A percentile compares a stretch with the other conserved stretches of the same genome.
Evolutionary conservation across 2,888 invertebrate species (phyloP).

Genomic region (Ornithoptera priamus): DNA sequence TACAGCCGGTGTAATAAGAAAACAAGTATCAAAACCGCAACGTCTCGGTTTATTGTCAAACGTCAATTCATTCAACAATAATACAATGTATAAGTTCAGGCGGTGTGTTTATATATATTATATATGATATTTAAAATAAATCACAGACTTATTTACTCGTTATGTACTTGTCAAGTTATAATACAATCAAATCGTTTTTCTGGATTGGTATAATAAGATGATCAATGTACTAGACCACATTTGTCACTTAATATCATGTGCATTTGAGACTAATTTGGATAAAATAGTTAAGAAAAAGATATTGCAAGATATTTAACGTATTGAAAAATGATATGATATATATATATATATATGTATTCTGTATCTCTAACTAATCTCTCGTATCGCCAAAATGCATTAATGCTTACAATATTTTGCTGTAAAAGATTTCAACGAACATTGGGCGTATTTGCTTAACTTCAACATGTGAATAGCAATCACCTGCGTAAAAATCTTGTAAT

Average conservation of each 20-base stretch:
- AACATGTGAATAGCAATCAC: background rate
- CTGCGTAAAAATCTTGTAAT: background rate
- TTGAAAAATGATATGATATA: background rate
- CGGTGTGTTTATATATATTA: no score
- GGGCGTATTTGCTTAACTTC: background rate
- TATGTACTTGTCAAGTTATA: no score
- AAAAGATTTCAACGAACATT: slow-evolving; percentile 5
- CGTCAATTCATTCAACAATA: background rate
- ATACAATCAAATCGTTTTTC: no score
- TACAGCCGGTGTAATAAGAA: slow-evolving; percentile 24
- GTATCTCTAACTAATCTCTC: background rate
- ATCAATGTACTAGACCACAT: no score
- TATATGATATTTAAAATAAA: no score
- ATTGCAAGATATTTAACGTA: background rate
- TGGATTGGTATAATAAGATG: no score
- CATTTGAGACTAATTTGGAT: no score
- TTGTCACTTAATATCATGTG: no score
- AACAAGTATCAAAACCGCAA: slow-evolving; percentile 8
- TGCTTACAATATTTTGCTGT: background rate
- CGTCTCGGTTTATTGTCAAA: slow-evolving; percentile 3
- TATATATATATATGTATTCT: background rate
- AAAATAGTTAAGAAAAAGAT: no score
- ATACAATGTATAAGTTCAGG: background rate
- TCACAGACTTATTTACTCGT: no score
- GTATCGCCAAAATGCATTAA: no score